A percentile compares a stretch with the other conserved stretches of the same genome.
These are phyloP conservation scores for Onychostruthus taczanowskii DNA, from an alignment of 2,113 vertebrate species.

Conservation along the genomic window DNA sequence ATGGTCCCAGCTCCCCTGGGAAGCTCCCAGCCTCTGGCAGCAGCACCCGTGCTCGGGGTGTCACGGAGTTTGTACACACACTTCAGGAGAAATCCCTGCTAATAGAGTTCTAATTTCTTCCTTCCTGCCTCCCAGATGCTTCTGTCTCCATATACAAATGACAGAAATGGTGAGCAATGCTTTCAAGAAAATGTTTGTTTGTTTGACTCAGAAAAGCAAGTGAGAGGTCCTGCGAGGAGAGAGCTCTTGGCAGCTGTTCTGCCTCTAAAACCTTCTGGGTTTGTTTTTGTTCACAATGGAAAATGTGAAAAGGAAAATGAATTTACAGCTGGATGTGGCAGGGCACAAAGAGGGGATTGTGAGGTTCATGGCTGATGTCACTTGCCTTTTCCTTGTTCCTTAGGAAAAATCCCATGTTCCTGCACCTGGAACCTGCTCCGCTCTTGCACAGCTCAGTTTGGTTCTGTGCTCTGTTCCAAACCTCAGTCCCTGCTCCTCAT, in stretches of 20 bases:
- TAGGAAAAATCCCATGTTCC: accelerated
- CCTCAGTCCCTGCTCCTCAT: not conserved
- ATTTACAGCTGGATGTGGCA: not conserved
- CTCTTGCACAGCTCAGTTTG: not conserved
- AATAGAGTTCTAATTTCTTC: conserved; percentile 41
- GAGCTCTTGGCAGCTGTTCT: not conserved
- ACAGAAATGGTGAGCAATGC: not conserved
- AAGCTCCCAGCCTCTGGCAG: not conserved
- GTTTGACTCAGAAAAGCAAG: not conserved
- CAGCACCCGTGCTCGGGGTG: not conserved
- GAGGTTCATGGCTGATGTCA: not conserved
- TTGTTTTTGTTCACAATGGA: not conserved
- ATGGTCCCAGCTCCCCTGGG: not conserved
- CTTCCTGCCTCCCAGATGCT: conserved; percentile 50
- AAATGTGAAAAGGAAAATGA: not conserved
- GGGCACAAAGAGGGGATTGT: not conserved
- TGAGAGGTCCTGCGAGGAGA: not conserved
- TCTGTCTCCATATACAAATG: not conserved
- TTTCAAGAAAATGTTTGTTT: conserved; percentile 2
- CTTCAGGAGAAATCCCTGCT: conserved; percentile 32
- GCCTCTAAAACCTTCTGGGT: not conserved
- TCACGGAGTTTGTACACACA: not conserved
- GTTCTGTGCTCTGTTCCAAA: not conserved
- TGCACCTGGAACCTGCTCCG: accelerated
- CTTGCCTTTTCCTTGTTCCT: not conserved